phyloP scores from a whole-genome alignment of 2,888 invertebrate genomes.

The Leptopilina drosophilae region DNA sequence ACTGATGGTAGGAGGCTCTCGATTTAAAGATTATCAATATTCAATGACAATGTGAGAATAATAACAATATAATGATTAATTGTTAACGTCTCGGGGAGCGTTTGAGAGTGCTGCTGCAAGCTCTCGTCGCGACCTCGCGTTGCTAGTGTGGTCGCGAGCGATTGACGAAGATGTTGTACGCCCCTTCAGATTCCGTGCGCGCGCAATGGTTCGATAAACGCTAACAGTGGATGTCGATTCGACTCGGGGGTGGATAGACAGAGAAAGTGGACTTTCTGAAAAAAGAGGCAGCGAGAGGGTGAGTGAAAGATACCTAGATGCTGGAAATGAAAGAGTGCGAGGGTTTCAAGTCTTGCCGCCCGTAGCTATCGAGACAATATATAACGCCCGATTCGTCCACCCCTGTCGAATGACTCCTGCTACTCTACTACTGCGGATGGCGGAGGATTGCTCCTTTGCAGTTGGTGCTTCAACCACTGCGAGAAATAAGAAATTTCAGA shows the following conservation, averaged over 20 bases:
- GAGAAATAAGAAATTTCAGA: slow-evolving; percentile 6
- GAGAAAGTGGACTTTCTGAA: slow-evolving; percentile 41
- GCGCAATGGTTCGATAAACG: slow-evolving; percentile 77
- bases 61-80: slow-evolving; percentile 13
- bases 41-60: too few relatives aligned
- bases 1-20: too few relatives aligned
- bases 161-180: slow-evolving; percentile 68
- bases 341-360: slow-evolving; percentile 43
- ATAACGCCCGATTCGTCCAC: slow-evolving; percentile 52
- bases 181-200: slow-evolving; percentile 71
- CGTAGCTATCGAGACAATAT: slow-evolving; percentile 47
- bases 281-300: slow-evolving; percentile 43
- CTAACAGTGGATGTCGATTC: slow-evolving; percentile 70
- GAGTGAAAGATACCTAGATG: slow-evolving; percentile 41
- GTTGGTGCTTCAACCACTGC: slow-evolving; percentile 5
- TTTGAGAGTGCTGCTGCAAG: slow-evolving; percentile 53
- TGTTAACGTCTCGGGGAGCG: slow-evolving; percentile 51
- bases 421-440: slow-evolving; percentile 45
- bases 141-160: slow-evolving; percentile 62
- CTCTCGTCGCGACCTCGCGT: slow-evolving; percentile 65
- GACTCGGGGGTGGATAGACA: slow-evolving; percentile 59
- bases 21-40: too few relatives aligned
- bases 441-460: slow-evolving; percentile 50
- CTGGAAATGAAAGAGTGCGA: slow-evolving; percentile 40
- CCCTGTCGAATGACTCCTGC: slow-evolving; percentile 46